Base-by-base conservation (phyloP, 2,113 vertebrate genomes). In the Choloepus hoffmanni region DNA sequence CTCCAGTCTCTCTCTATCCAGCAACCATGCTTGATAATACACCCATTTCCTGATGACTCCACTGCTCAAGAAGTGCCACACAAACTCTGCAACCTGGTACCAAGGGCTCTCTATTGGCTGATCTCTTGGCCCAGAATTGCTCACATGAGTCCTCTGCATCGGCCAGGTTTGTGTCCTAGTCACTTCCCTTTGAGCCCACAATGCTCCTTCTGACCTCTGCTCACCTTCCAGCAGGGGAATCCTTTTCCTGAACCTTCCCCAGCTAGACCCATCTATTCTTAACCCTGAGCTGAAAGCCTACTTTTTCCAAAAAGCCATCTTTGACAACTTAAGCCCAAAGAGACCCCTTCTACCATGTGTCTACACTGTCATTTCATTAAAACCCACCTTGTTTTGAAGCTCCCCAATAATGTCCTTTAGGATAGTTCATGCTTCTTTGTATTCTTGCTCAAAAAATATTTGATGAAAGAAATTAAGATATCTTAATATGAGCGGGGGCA, bases 281-380 rank as follows among this genome's bases (percentile, higher is more conserved):
- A 55, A 84, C 23, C n/a, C 43, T 73, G 21, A 96, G 11, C 50
- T 84, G 45, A 79, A 90, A 92, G 30, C 14, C 36, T 60, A 12
- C 74, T 6, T 85, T 79, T 67, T 40, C 76, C 11, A 3, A 45
- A 23, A 50, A 7, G 7, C 10, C 70, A 62, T 89, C 50, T 67
- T 68, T 92, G 21, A 33, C 30, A 87, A 0, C 4, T 14, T 28
- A 55, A 62, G 40, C 26, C 10, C 43, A 40, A 7, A 74, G 0
- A 19, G n/a, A 19, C 14, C 48, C 63, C 74, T 63, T 77, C n/a
- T 78, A 8, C 24, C 16, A 77, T 1, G 26, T 65, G 30, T 45
- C 63, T 28, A 48, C 24, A 26, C 10, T 24, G 24, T 72, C 55
- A 43, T 65, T 76, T 94, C 7, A 23, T 78, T 60, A 62, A 45